phyloP scores from a whole-genome alignment of 2,797 vertebrate species.

The Scolopax rusticola region DNA sequence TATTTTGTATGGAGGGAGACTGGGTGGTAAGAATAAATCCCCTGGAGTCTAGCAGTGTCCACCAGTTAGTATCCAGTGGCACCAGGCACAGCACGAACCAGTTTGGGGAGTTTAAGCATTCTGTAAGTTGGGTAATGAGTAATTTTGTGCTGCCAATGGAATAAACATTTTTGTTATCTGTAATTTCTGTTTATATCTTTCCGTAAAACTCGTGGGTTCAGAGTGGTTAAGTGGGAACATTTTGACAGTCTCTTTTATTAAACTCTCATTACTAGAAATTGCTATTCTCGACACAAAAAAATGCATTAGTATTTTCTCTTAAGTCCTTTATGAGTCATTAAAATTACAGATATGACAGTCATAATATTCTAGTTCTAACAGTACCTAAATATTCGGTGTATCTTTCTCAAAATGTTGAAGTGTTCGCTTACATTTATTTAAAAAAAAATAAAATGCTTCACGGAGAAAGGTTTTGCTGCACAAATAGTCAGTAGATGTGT shows the following conservation, averaged over 20 bases:
- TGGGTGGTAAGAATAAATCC: background rate
- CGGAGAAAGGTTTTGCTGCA: conserved; percentile 44
- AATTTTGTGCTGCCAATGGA: background rate
- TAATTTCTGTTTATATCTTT: background rate
- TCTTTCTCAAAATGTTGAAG: background rate
- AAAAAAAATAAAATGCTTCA: background rate
- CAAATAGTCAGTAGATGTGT: background rate
- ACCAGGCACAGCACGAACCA: background rate
- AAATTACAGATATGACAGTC: background rate
- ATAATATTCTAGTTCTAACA: background rate
- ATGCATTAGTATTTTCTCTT: background rate
- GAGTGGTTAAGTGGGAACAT: background rate
- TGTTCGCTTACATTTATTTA: background rate
- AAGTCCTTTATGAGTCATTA: background rate
- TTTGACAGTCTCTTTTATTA: background rate
- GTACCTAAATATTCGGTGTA: background rate
- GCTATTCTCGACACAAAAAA: conserved; percentile 1
- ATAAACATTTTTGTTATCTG: background rate
- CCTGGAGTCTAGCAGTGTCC: background rate
- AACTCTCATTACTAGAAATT: background rate
- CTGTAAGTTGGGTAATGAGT: background rate
- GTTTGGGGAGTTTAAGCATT: background rate
- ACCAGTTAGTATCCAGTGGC: background rate
- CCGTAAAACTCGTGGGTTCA: background rate
- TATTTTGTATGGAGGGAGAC: background rate